Percentiles rank a stretch among this genome's conserved stretches.
phyloP scores from a whole-genome alignment of 2,113 vertebrate genomes.

The Camelus dromedarius region DNA sequence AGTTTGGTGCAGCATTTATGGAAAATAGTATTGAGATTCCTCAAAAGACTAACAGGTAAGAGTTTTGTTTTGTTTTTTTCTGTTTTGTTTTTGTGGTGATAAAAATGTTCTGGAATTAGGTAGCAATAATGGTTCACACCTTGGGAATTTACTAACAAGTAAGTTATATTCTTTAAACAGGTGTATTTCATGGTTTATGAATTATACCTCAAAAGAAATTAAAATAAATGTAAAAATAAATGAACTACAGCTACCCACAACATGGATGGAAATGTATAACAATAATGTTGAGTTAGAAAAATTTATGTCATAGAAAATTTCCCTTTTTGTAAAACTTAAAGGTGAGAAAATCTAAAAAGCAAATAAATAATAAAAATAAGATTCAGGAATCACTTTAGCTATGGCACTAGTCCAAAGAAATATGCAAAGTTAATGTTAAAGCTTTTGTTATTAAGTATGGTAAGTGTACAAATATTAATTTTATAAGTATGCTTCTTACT shows the following conservation, averaged over 20 bases:
- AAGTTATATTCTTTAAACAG: background rate
- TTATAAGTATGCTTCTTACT: background rate
- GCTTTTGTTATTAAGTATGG: background rate
- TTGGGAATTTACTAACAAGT: background rate
- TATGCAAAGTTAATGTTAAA: background rate
- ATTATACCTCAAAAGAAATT: background rate
- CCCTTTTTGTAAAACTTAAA: background rate
- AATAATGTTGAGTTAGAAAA: background rate
- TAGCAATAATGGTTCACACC: background rate
- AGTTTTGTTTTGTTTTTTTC: background rate
- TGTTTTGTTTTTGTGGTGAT: background rate
- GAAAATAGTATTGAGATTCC: no score
- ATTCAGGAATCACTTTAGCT: background rate
- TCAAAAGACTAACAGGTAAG: background rate
- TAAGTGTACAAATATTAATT: background rate
- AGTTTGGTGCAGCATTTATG: no score
- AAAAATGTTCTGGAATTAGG: background rate
- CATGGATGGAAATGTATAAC: background rate
- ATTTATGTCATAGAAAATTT: background rate
- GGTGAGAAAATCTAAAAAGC: background rate
- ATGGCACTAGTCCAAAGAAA: background rate
- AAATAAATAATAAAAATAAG: background rate
- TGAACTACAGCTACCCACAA: background rate
- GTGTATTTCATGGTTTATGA: background rate
- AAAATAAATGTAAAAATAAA: background rate